Evolutionary conservation across 2,888 invertebrate genomes (phyloP), one percentile per base, ranked within the genome.

Genomic region (Acanthosepion pharaonis): DNA sequence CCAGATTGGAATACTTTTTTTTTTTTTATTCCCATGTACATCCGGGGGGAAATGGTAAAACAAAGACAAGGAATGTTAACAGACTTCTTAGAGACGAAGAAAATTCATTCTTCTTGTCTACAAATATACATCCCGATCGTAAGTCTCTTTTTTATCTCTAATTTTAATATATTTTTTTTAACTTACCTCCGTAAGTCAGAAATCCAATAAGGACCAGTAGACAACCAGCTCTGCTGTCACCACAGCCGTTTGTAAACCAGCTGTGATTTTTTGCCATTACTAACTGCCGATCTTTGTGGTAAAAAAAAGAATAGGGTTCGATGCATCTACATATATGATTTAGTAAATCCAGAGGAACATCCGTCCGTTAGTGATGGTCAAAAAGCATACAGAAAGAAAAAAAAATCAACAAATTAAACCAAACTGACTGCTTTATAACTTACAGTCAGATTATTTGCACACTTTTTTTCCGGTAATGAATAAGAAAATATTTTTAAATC

Each of bases 171-270:
- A 51, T 23, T 59, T 20, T 23, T n/a, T 59, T 23, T 59, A 59
- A 78, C 78, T 78, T 78, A 78, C 78, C 78, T 78, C 78, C 78
- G n/a, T 78, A 78, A 78, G 78, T 33, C 33, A 78, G n/a, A 33
- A 78, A 78, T 78, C 78, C 78, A 18, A 78, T 78, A 78, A 78
- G 78, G n/a, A 78, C 18, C 6, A 78, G n/a, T n/a, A 78, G n/a
- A 78, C n/a, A 78, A 33, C 78, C 78, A 78, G 78, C 78, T 33
- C n/a, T 78, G 78, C 78, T 78, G 78, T 78, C 78, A 33, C 78
- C 78, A 78, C 78, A 78, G 78, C 78, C n/a, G 78, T 78, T 78
- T n/a, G 78, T 78, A 78, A 78, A 78, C 78, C 78, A 78, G 78
- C 78, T 78, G 78, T 78, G 78, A 78, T n/a, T 78, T 33, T 78